Conservation (phyloP, 2,888 invertebrate genomes). For the Alcis repandata region DNA sequence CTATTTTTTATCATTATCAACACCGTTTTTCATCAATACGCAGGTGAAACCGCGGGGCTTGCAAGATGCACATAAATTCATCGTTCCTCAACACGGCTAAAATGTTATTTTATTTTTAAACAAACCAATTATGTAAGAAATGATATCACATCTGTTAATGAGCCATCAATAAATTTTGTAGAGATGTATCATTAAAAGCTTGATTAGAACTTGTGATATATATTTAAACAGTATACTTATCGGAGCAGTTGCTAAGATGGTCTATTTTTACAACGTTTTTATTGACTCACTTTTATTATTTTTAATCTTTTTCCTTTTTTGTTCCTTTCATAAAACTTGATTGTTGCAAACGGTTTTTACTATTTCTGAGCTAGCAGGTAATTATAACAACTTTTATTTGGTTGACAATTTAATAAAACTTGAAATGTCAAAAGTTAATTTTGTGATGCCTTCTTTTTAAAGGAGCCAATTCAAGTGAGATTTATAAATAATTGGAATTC, state of each 20-base stretch:
- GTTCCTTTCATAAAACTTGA: no score
- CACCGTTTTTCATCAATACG: no score
- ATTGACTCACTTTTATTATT: not conserved
- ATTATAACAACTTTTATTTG: no score
- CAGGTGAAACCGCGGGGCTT: not conserved
- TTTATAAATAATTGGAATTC: no score
- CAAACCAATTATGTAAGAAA: conserved; percentile 11
- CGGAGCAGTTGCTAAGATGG: conserved; percentile 15
- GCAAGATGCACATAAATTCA: not conserved
- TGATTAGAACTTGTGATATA: conserved; percentile 27
- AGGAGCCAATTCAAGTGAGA: no score
- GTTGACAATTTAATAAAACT: no score
- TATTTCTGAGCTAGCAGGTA: no score
- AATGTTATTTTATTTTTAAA: not conserved
- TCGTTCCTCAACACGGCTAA: not conserved
- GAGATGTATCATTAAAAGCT: conserved; percentile 28
- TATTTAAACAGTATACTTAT: conserved; percentile 17
- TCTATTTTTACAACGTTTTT: not conserved
- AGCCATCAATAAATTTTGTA: conserved; percentile 22
- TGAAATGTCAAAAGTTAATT: no score
- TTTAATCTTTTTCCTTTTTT: no score
- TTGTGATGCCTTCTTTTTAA: no score
- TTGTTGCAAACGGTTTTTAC: no score
- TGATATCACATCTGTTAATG: conserved; percentile 25
- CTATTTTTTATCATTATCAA: no score